A percentile compares a stretch with the other conserved stretches of the same genome.
phyloP scores from a whole-genome alignment of 1,140 invertebrate genomes.

The Drosophila leontia region DNA sequence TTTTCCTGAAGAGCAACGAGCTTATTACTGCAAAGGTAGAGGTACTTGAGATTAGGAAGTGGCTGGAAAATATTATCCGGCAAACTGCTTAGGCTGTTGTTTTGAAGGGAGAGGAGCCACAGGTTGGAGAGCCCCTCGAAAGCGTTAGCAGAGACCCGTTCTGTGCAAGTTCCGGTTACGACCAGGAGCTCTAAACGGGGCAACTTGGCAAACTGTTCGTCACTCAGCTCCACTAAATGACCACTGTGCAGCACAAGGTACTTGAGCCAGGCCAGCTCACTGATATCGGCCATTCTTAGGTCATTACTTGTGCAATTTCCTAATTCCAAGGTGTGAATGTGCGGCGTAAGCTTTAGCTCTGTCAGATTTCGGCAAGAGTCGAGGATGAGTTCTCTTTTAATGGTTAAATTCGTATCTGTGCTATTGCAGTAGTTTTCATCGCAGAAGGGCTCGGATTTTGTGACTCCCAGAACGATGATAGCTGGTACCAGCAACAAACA shows the following conservation, averaged over 20 bases:
- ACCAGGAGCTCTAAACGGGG: conserved; percentile 40
- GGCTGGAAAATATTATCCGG: conserved; percentile 34
- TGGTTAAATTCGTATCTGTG: background rate
- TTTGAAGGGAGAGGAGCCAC: conserved; percentile 42
- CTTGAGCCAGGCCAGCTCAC: conserved; percentile 5
- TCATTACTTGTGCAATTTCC: conserved; percentile 47
- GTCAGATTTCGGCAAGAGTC: conserved; percentile 28
- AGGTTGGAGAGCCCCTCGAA: conserved; percentile 48
- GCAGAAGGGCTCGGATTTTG: background rate
- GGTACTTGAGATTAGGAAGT: conserved; percentile 39
- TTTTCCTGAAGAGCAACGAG: conserved; percentile 27
- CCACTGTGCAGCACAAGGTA: conserved; percentile 48
- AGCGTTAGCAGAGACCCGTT: conserved; percentile 31
- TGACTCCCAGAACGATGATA: background rate
- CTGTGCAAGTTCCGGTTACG: conserved; percentile 39
- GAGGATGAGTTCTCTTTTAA: conserved; percentile 42
- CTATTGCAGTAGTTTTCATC: background rate
- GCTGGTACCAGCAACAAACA: background rate
- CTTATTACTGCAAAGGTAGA: conserved; percentile 62
- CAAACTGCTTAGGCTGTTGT: conserved; percentile 48
- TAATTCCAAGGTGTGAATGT: conserved; percentile 43
- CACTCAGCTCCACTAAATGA: conserved; percentile 31
- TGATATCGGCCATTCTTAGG: conserved; percentile 7
- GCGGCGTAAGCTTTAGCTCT: conserved; percentile 42
- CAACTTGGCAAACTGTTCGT: conserved; percentile 40